Evolutionary conservation across 1,140 invertebrate species (phyloP).

Genomic region (Drosophila seguyi): DNA sequence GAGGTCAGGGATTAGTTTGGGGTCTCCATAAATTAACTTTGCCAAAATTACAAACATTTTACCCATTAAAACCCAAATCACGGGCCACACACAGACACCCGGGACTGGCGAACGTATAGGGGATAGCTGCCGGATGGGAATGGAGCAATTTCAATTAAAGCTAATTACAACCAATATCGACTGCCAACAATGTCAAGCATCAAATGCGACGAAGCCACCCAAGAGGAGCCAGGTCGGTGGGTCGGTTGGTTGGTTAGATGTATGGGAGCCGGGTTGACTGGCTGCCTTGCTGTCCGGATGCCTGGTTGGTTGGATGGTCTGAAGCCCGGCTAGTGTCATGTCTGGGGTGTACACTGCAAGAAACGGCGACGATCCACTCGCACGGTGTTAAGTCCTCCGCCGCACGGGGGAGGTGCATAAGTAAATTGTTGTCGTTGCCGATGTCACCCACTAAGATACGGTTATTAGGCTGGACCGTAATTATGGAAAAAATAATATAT

Average conservation of each 20-base stretch:
- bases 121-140: constrained; percentile 55
- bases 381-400: constrained; percentile 39
- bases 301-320: constrained; percentile 13
- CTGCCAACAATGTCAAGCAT: constrained; percentile 80
- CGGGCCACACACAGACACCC: constrained; percentile 20
- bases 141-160: constrained; percentile 84
- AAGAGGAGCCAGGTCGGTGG: constrained; percentile 25
- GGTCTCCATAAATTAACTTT: constrained; percentile 80
- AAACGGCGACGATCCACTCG: constrained; percentile 27
- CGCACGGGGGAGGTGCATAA: constrained; percentile 40
- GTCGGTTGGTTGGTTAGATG: constrained; percentile 18
- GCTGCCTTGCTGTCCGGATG: constrained; percentile 8
- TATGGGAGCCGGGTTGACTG: constrained; percentile 16
- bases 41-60: constrained; percentile 78
- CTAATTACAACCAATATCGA: constrained; percentile 84
- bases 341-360: constrained; percentile 41
- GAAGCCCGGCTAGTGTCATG: constrained; percentile 40
- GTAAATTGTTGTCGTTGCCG: constrained; percentile 63
- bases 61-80: constrained; percentile 81
- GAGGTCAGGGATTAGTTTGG: constrained; percentile 12
- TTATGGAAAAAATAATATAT: not conserved
- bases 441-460: constrained; percentile 14
- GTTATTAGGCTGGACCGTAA: constrained; percentile 7
- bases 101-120: constrained; percentile 5
- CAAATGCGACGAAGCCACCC: constrained; percentile 62